Evolutionary conservation across 1,140 invertebrate genomes (phyloP).

Genomic region (Drosophila dunni): DNA sequence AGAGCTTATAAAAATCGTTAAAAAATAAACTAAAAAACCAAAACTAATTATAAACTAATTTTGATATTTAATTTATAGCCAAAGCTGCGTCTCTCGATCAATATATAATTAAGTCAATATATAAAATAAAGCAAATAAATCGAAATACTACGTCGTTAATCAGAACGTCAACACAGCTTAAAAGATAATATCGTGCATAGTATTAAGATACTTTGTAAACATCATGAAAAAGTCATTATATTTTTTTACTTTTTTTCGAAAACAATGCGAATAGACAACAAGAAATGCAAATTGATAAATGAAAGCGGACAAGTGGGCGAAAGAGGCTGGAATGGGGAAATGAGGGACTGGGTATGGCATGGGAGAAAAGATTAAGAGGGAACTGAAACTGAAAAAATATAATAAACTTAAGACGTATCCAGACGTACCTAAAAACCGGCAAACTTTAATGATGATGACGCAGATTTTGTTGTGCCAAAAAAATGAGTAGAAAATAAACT

Average conservation of each 20-base stretch:
- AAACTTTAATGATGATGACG: constrained; percentile 75
- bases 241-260: too few species aligned
- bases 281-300: constrained; percentile 35
- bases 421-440: constrained; percentile 45
- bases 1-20: too few species aligned
- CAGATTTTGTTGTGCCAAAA: constrained; percentile 65
- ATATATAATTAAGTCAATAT: background rate
- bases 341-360: too few species aligned
- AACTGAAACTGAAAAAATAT: too few species aligned
- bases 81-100: background rate
- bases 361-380: background rate
- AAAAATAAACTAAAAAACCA: too few species aligned
- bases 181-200: constrained; percentile 8
- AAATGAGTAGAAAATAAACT: constrained; percentile 38
- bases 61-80: too few species aligned
- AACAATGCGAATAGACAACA: constrained; percentile 10
- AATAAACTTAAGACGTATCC: constrained; percentile 19
- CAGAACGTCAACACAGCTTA: constrained; percentile 1
- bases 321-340: background rate
- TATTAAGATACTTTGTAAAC: background rate
- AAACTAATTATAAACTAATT: background rate
- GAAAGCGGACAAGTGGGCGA: constrained; percentile 10
- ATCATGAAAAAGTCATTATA: constrained; percentile 17
- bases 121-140: background rate
- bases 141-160: background rate